Evolutionary conservation across 2,113 vertebrate species (phyloP), one percentile per base, ranked within the genome.

Genomic region (Pomatostomus ruficeps): DNA sequence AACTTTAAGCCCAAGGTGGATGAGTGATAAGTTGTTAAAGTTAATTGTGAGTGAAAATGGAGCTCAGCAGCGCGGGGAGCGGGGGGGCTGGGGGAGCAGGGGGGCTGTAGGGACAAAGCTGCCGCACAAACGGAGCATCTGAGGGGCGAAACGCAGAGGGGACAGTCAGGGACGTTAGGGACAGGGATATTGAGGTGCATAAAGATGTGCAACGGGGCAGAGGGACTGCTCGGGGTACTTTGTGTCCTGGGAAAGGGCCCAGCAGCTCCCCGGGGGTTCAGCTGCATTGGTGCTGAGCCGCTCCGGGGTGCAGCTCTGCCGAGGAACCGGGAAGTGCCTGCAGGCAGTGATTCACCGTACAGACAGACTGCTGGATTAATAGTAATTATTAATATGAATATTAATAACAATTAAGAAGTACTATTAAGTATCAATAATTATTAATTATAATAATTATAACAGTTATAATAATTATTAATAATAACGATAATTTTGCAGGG

Each of bases 21-120:
- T 95, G 95, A 97, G 89, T 95, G 95, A 94, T 95, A 93, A 92
- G 95, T 95, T 97, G 95, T 97, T 95, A 89, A 95, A 97, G 77
- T 92, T 95, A 96, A 95, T 94, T 91, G 93, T 89, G 91, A 79
- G 74, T 89, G 89, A 89, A 95, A 94, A 89, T 91, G 45, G 84
- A 94, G 84, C 84, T 88, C 42, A n/a, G n/a, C n/a, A n/a, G 0
- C 65, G 18, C 43, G 20, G 72, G 45, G 71, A 90, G 70, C 17
- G 57, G 75, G 14, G 17, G 54, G 48, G 45, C 9, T 23, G 76
- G 65, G 29, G n/a, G 45, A 92, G 77, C 43, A 1, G 2, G 36
- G 12, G 59, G 62, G 52, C 67, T 77, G 9, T 15, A 23, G 31
- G 45, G 80, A 85, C 62, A 78, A 72, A 89, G 33, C 89, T 92